phyloP scores from a whole-genome alignment of 2,797 vertebrate species.

The Acanthurus leucopareius region DNA sequence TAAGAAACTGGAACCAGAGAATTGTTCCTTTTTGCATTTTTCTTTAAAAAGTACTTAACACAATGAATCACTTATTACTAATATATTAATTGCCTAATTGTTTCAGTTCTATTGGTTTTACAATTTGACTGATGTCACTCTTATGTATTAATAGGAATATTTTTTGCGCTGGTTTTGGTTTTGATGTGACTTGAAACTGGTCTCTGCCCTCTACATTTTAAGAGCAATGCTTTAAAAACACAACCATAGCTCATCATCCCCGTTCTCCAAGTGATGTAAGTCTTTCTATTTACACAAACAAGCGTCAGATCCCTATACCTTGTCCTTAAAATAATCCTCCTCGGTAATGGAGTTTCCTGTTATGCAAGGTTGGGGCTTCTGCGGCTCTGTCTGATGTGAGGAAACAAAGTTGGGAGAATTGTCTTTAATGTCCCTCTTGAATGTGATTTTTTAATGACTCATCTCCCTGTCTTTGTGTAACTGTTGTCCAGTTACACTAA shows the following conservation, averaged over 20 bases:
- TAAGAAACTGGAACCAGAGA: neutral
- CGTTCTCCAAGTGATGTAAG: neutral
- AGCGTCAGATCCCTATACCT: conserved; percentile 11
- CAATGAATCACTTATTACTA: neutral
- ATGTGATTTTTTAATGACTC: conserved; percentile 27
- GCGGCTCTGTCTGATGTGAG: conserved; percentile 4
- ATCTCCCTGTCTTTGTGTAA: neutral
- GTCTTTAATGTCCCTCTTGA: neutral
- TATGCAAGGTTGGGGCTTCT: conserved; percentile 43
- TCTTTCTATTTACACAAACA: neutral
- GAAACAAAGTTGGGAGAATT: conserved; percentile 5
- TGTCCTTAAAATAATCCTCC: neutral
- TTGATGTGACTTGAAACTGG: neutral
- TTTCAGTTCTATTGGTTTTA: neutral
- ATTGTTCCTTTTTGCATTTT: no score
- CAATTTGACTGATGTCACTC: conserved; percentile 3
- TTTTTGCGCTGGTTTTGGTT: neutral
- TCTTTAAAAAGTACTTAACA: neutral
- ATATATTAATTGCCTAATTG: neutral
- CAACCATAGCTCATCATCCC: neutral
- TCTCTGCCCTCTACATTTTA: neutral
- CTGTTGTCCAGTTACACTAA: no score
- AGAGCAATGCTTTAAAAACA: neutral
- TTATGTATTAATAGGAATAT: no score
- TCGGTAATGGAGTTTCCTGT: conserved; percentile 9